Evolutionary conservation across 2,113 vertebrate species (phyloP).

Genomic region (Cheirogaleus medius): DNA sequence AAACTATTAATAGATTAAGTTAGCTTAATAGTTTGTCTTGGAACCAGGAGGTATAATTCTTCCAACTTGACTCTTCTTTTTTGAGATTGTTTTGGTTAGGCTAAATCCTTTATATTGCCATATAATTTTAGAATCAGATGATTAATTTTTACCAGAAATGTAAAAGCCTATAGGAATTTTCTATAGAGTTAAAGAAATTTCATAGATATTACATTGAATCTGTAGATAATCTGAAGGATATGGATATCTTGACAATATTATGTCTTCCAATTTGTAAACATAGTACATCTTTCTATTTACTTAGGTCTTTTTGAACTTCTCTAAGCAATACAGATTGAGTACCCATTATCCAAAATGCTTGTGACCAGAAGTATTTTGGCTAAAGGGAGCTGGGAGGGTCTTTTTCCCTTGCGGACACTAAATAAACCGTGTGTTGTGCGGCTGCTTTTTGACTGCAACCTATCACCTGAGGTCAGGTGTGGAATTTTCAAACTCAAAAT

Average conservation of each 20-base stretch:
- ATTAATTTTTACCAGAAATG: background rate
- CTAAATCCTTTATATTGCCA: background rate
- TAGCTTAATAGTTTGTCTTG: background rate
- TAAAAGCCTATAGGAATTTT: background rate
- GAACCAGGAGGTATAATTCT: background rate
- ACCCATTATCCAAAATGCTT: background rate
- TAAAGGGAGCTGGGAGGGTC: background rate
- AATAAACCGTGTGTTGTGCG: background rate
- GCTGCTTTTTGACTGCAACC: background rate
- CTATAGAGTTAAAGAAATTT: background rate
- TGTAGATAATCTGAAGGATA: background rate
- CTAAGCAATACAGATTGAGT: background rate
- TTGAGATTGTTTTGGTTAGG: background rate
- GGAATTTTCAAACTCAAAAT: background rate
- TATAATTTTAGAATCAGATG: background rate
- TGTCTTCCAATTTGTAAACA: background rate
- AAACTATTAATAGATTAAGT: background rate
- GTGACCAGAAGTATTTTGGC: background rate
- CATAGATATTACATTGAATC: background rate
- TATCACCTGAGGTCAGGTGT: background rate
- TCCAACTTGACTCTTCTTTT: background rate
- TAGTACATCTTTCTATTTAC: background rate
- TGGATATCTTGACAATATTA: background rate
- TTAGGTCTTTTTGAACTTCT: background rate
- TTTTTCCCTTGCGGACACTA: background rate